Evolutionary conservation across 2,888 invertebrate species (phyloP), one percentile per base, ranked within the genome.

Genomic region (Troides oblongomaculatus): DNA sequence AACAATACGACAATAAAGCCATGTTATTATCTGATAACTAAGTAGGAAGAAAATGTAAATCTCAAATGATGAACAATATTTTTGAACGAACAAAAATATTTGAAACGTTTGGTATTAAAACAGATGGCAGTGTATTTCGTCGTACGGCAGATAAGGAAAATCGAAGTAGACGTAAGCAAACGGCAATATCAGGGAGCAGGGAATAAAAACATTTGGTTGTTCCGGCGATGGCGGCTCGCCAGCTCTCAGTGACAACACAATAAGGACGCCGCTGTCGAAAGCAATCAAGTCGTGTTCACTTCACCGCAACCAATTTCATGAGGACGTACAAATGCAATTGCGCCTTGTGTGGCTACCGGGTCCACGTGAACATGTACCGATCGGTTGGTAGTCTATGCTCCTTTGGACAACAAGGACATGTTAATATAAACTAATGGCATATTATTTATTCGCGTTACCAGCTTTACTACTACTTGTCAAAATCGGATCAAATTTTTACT

Each of bases 181-280:
- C 84, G 79, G 82, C 83, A 89, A 89, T 89, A 89, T 88, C 84
- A 82, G 81, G 76, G 57, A 65, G 62, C 81, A 78, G 80, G 83
- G 63, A 72, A 62, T 66, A 69, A 73, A 71, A 85, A 84, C 80
- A 83, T 87, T 86, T 83, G 83, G 84, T 81, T 81, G 80, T 75
- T 78, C 77, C 76, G 77, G 78, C 79, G 79, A 84, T 86, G 88
- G 90, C 87, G 81, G 81, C 77, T 81, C 85, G 89, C 88, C 89
- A 88, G 84, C 76, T 80, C 81, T 81, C 79, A 80, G 80, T 83
- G 87, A 86, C 87, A 89, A 87, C 87, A 90, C 88, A 90, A 89
- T 90, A 91, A 89, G 86, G 85, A 85, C 82, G 81, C 81, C 81
- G 81, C 84, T 84, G 84, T 85, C 84, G 83, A 86, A 86, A 86